A percentile compares a stretch with the other conserved stretches of the same genome.
These are phyloP conservation scores for Apis dorsata DNA, from an alignment of 1,140 invertebrate species.

Conservation along the genomic window DNA sequence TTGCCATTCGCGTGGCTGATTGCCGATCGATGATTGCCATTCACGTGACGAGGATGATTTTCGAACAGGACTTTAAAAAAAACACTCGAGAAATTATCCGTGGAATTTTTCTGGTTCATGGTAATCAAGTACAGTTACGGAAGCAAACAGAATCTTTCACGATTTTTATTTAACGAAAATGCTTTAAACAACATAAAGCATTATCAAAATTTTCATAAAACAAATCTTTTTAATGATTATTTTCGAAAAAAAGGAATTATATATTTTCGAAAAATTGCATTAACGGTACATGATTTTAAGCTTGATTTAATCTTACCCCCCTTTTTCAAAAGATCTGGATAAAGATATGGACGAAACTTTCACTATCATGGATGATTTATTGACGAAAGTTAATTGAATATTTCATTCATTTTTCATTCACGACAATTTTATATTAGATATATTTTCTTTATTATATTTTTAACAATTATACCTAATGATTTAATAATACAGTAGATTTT, in stretches of 20 bases:
- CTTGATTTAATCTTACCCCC: not conserved
- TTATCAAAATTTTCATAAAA: conserved; percentile 2
- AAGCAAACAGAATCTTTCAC: not conserved
- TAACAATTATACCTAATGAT: too few species aligned
- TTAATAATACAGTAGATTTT: too few species aligned
- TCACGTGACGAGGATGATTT: conserved; percentile 38
- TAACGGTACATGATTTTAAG: not conserved
- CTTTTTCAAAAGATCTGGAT: too few species aligned
- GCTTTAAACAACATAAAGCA: not conserved
- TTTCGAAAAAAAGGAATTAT: not conserved
- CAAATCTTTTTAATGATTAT: not conserved
- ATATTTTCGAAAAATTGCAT: not conserved
- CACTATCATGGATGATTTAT: not conserved
- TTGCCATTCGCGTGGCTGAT: conserved; percentile 30
- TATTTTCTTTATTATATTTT: too few species aligned
- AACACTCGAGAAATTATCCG: conserved; percentile 30
- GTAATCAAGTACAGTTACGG: conserved; percentile 51
- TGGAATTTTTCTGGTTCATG: conserved; percentile 28
- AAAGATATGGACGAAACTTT: not conserved
- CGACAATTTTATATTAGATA: too few species aligned
- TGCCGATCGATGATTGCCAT: conserved; percentile 42
- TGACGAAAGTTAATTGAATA: too few species aligned
- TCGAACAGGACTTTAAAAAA: conserved; percentile 17
- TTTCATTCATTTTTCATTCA: too few species aligned
- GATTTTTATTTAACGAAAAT: conserved; percentile 19